phyloP scores from a whole-genome alignment of 2,797 vertebrate genomes.

The Danio tinwini region DNA sequence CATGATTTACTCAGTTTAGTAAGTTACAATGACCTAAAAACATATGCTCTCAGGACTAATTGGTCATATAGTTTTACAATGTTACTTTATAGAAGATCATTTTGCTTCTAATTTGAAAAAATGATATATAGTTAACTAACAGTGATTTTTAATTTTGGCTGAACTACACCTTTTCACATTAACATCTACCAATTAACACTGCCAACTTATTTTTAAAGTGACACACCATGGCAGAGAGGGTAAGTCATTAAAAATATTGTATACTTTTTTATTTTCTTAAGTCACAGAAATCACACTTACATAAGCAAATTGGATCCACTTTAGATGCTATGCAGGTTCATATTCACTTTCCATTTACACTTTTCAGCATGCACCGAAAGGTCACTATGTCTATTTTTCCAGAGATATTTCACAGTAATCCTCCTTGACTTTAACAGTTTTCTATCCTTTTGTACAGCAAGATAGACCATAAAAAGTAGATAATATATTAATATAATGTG shows the following conservation, averaged over 20 bases:
- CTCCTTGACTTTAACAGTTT: not conserved
- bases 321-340: slow-evolving; percentile 2
- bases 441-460: not conserved
- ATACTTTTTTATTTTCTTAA: not conserved
- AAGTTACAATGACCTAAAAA: too few relatives aligned
- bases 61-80: too few relatives aligned
- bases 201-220: not conserved
- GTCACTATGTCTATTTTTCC: slow-evolving; percentile 5
- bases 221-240: not conserved
- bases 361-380: slow-evolving; percentile 8
- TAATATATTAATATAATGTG: too few relatives aligned
- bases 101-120: too few relatives aligned
- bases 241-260: not conserved
- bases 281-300: not conserved
- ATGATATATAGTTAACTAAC: not conserved
- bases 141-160: not conserved
- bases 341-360: not conserved
- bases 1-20: too few relatives aligned
- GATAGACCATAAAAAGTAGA: not conserved
- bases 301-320: not conserved
- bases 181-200: not conserved
- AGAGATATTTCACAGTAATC: not conserved
- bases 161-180: not conserved
- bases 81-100: not conserved
- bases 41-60: too few relatives aligned